A percentile compares a stretch with the other conserved stretches of the same genome.
Evolutionary conservation across 1,140 invertebrate species (phyloP).

Genomic region (Bombus breviceps): DNA sequence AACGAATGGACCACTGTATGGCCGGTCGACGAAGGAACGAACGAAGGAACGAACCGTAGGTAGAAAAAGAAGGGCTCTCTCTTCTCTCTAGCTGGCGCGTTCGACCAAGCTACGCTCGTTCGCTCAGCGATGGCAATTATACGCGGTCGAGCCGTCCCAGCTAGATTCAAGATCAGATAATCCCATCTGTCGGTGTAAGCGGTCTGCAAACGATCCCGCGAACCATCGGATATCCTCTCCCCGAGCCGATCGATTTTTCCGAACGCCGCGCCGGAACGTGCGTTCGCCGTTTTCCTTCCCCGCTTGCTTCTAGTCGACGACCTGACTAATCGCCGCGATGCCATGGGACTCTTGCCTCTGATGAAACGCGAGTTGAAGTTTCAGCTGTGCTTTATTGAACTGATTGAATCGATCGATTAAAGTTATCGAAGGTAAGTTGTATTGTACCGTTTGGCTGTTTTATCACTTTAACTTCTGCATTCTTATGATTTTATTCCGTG

Average conservation of each 20-base stretch:
- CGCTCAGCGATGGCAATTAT: constrained; percentile 77
- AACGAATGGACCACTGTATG: constrained; percentile 16
- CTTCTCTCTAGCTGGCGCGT: constrained; percentile 51
- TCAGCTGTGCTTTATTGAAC: neutral
- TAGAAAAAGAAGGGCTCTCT: constrained; percentile 39
- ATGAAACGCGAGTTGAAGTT: neutral
- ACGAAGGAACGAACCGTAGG: constrained; percentile 27
- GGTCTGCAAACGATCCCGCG: constrained; percentile 75
- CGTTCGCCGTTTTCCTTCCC: neutral
- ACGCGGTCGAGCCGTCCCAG: constrained; percentile 77
- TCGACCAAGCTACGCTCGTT: constrained; percentile 60
- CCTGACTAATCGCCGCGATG: constrained; percentile 17
- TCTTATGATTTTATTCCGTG: no score
- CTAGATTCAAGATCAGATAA: constrained; percentile 81
- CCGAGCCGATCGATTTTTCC: constrained; percentile 63
- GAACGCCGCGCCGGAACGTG: constrained; percentile 39
- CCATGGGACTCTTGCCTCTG: neutral
- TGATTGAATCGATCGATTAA: neutral
- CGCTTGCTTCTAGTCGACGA: neutral
- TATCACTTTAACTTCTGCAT: no score
- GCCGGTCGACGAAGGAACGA: constrained; percentile 40
- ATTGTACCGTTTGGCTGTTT: no score
- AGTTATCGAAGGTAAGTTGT: no score
- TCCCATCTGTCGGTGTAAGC: constrained; percentile 80
- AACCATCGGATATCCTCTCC: constrained; percentile 73